phyloP scores from a whole-genome alignment of 2,113 vertebrate species.

The Colinus virginianus region DNA sequence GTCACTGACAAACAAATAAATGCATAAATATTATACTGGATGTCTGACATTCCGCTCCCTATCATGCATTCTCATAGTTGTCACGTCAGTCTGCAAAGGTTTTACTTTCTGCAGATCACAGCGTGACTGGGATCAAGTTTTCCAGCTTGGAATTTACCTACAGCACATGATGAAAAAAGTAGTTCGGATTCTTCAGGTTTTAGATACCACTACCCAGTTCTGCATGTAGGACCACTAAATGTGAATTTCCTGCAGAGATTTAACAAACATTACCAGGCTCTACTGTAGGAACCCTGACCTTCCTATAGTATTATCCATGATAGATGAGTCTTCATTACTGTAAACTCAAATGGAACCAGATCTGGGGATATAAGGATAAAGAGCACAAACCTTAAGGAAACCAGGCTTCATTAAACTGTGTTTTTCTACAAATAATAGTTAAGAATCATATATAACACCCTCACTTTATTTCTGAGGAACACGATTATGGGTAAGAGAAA shows the following conservation, averaged over 20 bases:
- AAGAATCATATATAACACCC: background rate
- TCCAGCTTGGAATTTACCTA: background rate
- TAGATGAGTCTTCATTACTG: background rate
- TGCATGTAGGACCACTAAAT: background rate
- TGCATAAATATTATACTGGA: background rate
- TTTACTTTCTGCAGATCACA: background rate
- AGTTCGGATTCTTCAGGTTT: background rate
- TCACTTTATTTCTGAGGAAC: conserved; percentile 12
- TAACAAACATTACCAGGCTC: background rate
- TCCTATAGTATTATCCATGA: background rate
- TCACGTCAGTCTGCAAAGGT: background rate
- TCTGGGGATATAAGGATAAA: conserved; percentile 42
- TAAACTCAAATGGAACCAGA: background rate
- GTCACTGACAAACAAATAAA: background rate
- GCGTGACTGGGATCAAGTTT: background rate
- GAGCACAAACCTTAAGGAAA: conserved; percentile 22
- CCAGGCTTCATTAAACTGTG: conserved; percentile 3
- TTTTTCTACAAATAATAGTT: conserved; percentile 12
- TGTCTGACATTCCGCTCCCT: background rate
- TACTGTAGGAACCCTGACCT: background rate
- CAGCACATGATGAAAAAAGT: background rate
- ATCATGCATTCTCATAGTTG: background rate
- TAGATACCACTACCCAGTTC: background rate
- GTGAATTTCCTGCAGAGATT: background rate
- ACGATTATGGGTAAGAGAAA: background rate